Evolutionary conservation across 1,140 invertebrate genomes (phyloP).

Genomic region (Coenobita brevimanus): DNA sequence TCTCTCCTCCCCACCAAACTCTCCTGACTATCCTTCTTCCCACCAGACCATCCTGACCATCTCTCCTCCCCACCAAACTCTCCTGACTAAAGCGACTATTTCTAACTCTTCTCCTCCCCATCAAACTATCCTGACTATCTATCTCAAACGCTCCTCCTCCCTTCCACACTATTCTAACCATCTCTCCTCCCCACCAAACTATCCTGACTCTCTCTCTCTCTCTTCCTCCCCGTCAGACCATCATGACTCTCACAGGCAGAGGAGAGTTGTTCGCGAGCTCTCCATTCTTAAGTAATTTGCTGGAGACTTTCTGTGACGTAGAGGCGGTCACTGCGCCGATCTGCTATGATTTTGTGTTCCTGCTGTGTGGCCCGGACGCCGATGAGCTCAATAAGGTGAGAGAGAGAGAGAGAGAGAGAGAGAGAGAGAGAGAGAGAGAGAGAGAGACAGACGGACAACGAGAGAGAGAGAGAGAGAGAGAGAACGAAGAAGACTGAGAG

Average conservation of each 20-base stretch:
- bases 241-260: slow-evolving; percentile 76
- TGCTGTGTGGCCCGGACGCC: slow-evolving; percentile 77
- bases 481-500: too few relatives aligned
- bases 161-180: neutral
- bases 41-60: neutral
- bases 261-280: slow-evolving; percentile 82
- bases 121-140: too few relatives aligned
- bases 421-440: too few relatives aligned
- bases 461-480: too few relatives aligned
- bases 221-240: too few relatives aligned
- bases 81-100: too few relatives aligned
- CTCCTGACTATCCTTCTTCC: neutral
- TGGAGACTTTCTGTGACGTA: slow-evolving; percentile 78
- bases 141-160: too few relatives aligned
- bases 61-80: slow-evolving; percentile 73
- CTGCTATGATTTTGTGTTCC: slow-evolving; percentile 81
- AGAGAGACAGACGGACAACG: too few relatives aligned
- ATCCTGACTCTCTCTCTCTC: too few relatives aligned
- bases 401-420: too few relatives aligned
- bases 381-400: slow-evolving; percentile 68
- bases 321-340: slow-evolving; percentile 77
- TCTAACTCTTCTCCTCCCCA: too few relatives aligned
- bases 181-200: neutral
- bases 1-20: neutral
- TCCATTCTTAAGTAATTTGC: slow-evolving; percentile 77